Percentiles rank a stretch among this genome's conserved stretches.
phyloP scores from a whole-genome alignment of 2,113 vertebrate species.

The Coracopsis vasa region DNA sequence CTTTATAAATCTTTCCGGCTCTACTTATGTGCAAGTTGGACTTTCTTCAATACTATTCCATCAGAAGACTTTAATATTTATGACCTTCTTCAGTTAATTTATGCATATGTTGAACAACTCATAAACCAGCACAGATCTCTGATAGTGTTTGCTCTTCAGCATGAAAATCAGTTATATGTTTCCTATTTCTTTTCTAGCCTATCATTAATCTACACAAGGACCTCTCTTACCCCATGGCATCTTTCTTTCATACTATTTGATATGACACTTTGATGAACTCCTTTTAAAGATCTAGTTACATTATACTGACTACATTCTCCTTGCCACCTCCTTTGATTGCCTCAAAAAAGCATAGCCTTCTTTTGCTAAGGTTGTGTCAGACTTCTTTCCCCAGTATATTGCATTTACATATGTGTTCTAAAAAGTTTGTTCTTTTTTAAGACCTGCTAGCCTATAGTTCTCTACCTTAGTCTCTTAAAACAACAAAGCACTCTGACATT shows the following conservation, averaged over 20 bases:
- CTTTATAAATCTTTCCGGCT: not conserved
- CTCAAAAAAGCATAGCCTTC: not conserved
- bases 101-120: not conserved
- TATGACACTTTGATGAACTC: not conserved
- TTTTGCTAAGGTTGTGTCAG: not conserved
- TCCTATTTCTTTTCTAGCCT: not conserved
- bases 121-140: not conserved
- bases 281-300: not conserved
- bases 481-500: not conserved
- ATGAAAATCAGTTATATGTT: conserved; percentile 1
- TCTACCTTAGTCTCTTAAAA: not conserved
- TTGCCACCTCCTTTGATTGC: not conserved
- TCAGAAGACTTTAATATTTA: not conserved
- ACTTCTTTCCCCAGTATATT: not conserved
- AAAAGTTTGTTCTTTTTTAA: not conserved
- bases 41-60: not conserved
- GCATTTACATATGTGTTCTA: not conserved
- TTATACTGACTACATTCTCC: not conserved
- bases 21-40: not conserved
- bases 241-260: not conserved
- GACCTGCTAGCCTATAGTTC: not conserved
- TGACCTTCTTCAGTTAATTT: not conserved
- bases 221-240: not conserved
- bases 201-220: not conserved
- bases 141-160: not conserved